Conservation (phyloP, 2,113 vertebrate genomes). For the Sapayoa aenigma region DNA sequence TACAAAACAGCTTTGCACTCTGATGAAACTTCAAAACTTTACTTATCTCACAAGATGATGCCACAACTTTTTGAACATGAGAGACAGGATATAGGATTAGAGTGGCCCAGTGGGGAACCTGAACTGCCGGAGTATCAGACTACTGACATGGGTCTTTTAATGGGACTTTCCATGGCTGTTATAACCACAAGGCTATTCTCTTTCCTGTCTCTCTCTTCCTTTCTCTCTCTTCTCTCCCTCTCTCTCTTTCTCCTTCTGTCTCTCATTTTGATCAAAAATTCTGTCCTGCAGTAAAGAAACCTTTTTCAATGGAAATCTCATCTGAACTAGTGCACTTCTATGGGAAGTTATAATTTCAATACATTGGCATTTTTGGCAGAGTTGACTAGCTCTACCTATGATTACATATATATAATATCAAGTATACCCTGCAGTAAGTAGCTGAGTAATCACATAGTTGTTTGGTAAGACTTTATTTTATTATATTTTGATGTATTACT, state of each 20-base stretch:
- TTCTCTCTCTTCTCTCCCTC: not conserved
- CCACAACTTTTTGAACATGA: not conserved
- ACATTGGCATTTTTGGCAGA: not conserved
- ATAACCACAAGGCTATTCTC: not conserved
- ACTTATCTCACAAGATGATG: not conserved
- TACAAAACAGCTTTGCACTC: not conserved
- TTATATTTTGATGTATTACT: conserved; percentile 41
- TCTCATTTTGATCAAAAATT: conserved; percentile 16
- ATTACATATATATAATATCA: not conserved
- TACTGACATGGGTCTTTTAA: not conserved
- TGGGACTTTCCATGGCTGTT: not conserved
- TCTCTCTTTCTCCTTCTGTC: not conserved
- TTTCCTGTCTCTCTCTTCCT: not conserved
- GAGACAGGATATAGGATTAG: not conserved
- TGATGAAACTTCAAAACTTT: not conserved
- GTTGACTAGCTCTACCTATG: not conserved
- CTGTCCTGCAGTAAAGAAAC: not conserved
- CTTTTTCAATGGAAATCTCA: not conserved
- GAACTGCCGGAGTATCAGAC: not conserved
- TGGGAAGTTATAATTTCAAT: not conserved
- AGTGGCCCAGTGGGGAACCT: not conserved
- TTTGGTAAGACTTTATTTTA: conserved; percentile 16
- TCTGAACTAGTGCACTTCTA: not conserved
- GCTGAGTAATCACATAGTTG: conserved; percentile 5
- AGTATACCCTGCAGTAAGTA: not conserved